phyloP scores from a whole-genome alignment of 2,113 vertebrate genomes.

The Myocastor coypus region DNA sequence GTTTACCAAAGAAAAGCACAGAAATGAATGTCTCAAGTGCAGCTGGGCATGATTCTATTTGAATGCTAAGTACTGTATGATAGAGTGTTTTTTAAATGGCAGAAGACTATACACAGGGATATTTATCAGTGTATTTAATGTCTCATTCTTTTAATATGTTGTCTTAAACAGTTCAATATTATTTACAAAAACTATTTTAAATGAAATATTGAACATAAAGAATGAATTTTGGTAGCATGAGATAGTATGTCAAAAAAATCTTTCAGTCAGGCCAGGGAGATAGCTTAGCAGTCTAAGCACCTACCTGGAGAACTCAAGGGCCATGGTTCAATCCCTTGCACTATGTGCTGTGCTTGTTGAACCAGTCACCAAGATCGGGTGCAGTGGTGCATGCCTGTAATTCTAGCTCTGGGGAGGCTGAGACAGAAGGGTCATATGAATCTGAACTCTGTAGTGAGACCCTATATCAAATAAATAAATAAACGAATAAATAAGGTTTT shows the following conservation, averaged over 20 bases:
- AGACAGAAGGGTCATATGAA: too few relatives aligned
- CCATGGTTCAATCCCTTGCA: too few relatives aligned
- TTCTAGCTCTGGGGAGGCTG: too few relatives aligned
- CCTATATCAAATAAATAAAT: too few relatives aligned
- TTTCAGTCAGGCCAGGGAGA: not conserved
- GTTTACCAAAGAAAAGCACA: constrained; percentile 11
- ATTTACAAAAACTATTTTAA: constrained; percentile 46
- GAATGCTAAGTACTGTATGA: not conserved
- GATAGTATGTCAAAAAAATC: constrained; percentile 44
- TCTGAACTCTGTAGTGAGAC: too few relatives aligned
- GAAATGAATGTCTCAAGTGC: not conserved
- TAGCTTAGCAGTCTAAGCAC: too few relatives aligned
- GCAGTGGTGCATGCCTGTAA: too few relatives aligned
- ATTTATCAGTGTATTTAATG: constrained; percentile 2
- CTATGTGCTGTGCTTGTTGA: too few relatives aligned
- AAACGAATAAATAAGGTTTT: too few relatives aligned
- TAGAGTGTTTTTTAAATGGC: not conserved
- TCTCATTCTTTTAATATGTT: constrained; percentile 5
- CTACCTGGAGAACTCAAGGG: too few relatives aligned
- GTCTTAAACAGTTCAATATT: constrained; percentile 38
- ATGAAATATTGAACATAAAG: constrained; percentile 18
- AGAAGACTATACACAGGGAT: not conserved
- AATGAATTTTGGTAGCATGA: constrained; percentile 22
- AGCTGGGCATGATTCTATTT: not conserved
- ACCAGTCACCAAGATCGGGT: too few relatives aligned